Conservation (phyloP, 2,888 invertebrate species). For the Electrophaes corylata region DNA sequence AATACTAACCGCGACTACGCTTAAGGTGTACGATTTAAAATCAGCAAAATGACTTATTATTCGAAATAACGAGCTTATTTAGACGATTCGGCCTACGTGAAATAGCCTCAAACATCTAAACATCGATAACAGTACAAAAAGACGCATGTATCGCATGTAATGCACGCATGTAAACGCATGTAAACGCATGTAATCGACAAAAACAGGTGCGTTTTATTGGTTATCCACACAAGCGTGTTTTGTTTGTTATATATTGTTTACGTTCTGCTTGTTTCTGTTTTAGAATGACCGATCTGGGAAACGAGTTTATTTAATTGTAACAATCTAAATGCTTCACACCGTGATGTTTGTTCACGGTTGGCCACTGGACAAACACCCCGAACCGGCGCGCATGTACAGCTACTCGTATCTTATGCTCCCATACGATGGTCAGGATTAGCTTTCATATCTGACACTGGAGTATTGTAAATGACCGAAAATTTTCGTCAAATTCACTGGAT, state of each 20-base stretch:
- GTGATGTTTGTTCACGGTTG: constrained; percentile 59
- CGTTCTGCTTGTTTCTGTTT: constrained; percentile 22
- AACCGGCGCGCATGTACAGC: constrained; percentile 44
- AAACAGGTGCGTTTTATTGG: constrained; percentile 2
- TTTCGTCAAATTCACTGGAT: not conserved
- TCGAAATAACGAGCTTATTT: not conserved
- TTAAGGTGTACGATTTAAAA: not conserved
- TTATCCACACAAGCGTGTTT: not conserved
- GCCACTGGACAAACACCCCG: constrained; percentile 47
- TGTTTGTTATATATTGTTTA: constrained; percentile 9
- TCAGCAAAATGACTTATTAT: not conserved
- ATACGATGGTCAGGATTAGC: not conserved
- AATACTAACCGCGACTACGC: not conserved
- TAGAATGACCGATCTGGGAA: constrained; percentile 18
- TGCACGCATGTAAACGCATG: too few relatives aligned
- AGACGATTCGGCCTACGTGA: not conserved
- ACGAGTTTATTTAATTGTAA: constrained; percentile 51
- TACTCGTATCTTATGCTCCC: constrained; percentile 52
- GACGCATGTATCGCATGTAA: too few relatives aligned
- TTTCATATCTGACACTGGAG: constrained; percentile 56
- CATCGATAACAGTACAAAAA: not conserved
- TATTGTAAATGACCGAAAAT: not conserved
- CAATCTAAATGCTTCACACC: constrained; percentile 54
- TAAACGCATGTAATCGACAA: too few relatives aligned
- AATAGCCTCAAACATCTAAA: not conserved